Base-by-base conservation (phyloP, 2,113 vertebrate species). In the Stigmatopora argus region DNA sequence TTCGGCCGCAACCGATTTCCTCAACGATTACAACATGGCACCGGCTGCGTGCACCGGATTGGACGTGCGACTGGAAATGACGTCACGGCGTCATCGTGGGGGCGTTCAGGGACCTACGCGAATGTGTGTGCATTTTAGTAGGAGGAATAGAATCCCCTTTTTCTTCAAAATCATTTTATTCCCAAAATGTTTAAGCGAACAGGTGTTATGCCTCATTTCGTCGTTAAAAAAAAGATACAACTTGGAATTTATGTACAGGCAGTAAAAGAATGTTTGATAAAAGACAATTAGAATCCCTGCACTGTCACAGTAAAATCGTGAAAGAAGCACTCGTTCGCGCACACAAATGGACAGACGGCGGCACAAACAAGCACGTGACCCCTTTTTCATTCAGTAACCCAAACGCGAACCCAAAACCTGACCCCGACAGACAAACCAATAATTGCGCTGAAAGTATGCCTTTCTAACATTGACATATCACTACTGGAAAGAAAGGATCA, bases 201-300 rank as follows among this genome's bases (percentile, higher is more conserved):
- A 60, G 52, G 67, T 77, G 67, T 81, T 60, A 70, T 47, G 53
- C 12, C 44, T 67, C 82, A 70, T 70, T 80, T 86, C 85, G 84
- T 87, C 86, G 74, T 82, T 85, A 86, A 70, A 87, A 82, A 90
- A 87, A 90, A 85, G 72, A 85, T 87, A 86, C 85, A 88, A 86
- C 75, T 79, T 76, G 73, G 69, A 69, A 80, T 75, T 67, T 81
- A 89, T 84, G 66, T 85, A 86, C 81, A 89, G 81, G 66, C 82
- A 73, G 85, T 63, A 79, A 79, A 74, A 79, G 70, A 71, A 47
- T 70, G 62, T 53, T 49, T 73, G 62, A 46, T 63, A 79, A 79
- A 58, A 78, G 76, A 46, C 75, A 67, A 75, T 72, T 72, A 31
- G 3, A 77, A 81, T 80, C 75, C 78, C 83, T 82, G 83, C 78